Base-by-base conservation (phyloP, 2,113 vertebrate genomes). In the Hippoglossus stenolepis region DNA sequence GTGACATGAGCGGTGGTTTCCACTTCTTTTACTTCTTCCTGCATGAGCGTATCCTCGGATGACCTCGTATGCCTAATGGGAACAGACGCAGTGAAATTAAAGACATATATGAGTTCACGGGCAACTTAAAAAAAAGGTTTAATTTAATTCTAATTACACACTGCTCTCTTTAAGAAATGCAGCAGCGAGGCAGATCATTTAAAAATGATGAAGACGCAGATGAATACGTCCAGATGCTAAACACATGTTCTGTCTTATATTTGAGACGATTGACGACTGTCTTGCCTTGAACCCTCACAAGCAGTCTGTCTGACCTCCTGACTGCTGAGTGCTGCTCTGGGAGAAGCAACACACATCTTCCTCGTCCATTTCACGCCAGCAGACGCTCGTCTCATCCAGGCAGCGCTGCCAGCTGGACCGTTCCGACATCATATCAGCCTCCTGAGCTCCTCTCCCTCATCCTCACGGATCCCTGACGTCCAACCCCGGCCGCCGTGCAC, bases 1-100 rank as follows among this genome's bases (percentile, higher is more conserved):
- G 86, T 69, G 79, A 91, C 76, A 76, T 87, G 87, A 92, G 75
- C 68, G 62, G 56, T 76, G 71, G 80, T 94, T 94, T 94, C 92
- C 90, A 83, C 73, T 72, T 75, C 87, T 74, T 31, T 31, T 73
- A 12, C 18, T 21, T 79, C 70, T n/a, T 72, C 28, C 75, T 67
- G 72, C 75, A 68, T 38, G 70, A 75, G 75, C 13, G 43, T 88
- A 73, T 93, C 94, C 93, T 93, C 79, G 38, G 59, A 83, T 92
- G 92, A 94, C 91, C 91, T 83, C 5, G 38, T 31, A 63, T 24
- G 76, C n/a, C 60, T 79, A 47, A 51, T n/a, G 62, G 12, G 35
- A 78, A 84, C 61, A 75, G 79, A 73, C 53, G 53, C 65, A 75
- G 57, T 35, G 61, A 61, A 80, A 82, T 14, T 38, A 51, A 70